Percentiles rank a stretch among this genome's conserved stretches.
phyloP scores from a whole-genome alignment of 1,140 invertebrate species.

The Bradysia coprophila region DNA sequence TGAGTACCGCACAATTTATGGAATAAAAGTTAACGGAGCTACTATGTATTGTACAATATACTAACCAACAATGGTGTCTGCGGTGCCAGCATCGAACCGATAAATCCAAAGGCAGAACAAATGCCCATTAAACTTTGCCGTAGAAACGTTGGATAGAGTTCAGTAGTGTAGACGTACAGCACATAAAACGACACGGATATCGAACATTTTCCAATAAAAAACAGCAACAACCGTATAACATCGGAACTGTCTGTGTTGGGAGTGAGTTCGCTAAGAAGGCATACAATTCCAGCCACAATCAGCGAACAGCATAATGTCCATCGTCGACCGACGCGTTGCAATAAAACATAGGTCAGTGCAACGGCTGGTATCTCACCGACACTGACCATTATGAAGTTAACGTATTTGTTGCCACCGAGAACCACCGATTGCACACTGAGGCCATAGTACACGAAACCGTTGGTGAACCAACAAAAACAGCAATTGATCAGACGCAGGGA shows the following conservation, averaged over 20 bases:
- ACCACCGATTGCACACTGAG: constrained; percentile 61
- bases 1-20: too few species aligned
- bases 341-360: constrained; percentile 35
- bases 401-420: constrained; percentile 39
- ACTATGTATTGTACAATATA: too few species aligned
- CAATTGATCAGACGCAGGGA: constrained; percentile 40
- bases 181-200: constrained; percentile 49
- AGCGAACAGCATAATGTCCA: constrained; percentile 35
- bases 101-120: constrained; percentile 49
- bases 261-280: background rate
- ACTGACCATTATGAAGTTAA: constrained; percentile 52
- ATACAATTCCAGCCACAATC: background rate
- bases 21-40: too few species aligned
- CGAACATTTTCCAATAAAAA: constrained; percentile 53
- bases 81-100: constrained; percentile 50
- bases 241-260: background rate
- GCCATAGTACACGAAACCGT: constrained; percentile 62
- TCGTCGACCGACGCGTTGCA: constrained; percentile 42
- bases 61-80: constrained; percentile 34
- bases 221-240: constrained; percentile 13
- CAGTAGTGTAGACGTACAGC: constrained; percentile 48
- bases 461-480: constrained; percentile 47
- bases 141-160: too few species aligned
- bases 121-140: constrained; percentile 41
- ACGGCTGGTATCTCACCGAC: constrained; percentile 54